Evolutionary conservation across 1,140 invertebrate species (phyloP).

Genomic region (Venturia canescens): DNA sequence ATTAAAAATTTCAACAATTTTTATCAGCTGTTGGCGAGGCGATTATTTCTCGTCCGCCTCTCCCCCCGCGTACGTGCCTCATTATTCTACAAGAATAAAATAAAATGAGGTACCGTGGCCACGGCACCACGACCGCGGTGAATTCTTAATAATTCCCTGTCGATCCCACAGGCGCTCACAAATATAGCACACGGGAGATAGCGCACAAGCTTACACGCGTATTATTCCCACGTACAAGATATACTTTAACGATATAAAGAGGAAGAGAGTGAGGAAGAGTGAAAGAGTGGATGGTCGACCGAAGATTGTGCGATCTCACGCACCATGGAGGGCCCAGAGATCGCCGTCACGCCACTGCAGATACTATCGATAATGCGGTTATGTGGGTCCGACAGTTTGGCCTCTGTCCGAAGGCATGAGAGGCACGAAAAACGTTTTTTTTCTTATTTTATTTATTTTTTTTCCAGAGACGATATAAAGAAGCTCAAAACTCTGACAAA

Average conservation of each 20-base stretch:
- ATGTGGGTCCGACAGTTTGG: slow-evolving; percentile 12
- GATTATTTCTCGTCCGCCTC: background rate
- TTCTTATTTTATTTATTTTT: no score
- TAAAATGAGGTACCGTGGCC: slow-evolving; percentile 8
- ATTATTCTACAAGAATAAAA: slow-evolving; percentile 17
- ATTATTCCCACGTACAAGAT: background rate
- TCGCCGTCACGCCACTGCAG: slow-evolving; percentile 41
- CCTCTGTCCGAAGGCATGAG: background rate
- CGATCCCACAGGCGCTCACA: slow-evolving; percentile 45
- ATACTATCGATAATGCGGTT: slow-evolving; percentile 45
- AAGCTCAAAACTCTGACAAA: slow-evolving; percentile 15
- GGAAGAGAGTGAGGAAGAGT: background rate
- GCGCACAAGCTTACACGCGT: background rate
- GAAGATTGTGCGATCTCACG: slow-evolving; percentile 40
- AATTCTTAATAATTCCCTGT: slow-evolving; percentile 45
- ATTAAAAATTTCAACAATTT: no score
- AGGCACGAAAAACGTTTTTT: background rate
- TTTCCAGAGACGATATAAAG: slow-evolving; percentile 26
- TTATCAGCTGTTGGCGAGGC: no score
- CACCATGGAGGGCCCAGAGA: slow-evolving; percentile 36
- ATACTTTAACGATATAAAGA: slow-evolving; percentile 6
- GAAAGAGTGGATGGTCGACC: slow-evolving; percentile 21
- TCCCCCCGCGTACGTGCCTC: background rate
- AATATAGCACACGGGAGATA: slow-evolving; percentile 8
- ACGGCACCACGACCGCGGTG: slow-evolving; percentile 34